Evolutionary conservation across 2,797 vertebrate genomes (phyloP).

Genomic region (Coluber constrictor): DNA sequence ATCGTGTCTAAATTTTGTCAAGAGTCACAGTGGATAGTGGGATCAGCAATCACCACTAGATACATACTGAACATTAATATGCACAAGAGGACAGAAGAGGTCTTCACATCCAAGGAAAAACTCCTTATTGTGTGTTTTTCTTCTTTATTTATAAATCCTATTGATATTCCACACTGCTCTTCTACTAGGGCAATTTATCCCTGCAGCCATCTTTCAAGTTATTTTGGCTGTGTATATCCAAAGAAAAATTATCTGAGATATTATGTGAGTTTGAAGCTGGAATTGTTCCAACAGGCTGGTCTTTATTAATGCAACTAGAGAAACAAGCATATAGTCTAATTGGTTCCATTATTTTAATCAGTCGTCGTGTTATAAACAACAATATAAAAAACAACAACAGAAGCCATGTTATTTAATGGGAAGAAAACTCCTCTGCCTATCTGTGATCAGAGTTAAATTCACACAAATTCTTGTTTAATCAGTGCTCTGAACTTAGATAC

Average conservation of each 20-base stretch:
- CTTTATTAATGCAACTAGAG: slow-evolving; percentile 11
- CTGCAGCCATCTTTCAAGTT: not conserved
- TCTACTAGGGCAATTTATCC: not conserved
- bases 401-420: not conserved
- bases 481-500: slow-evolving; percentile 27
- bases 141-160: not conserved
- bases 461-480: slow-evolving; percentile 36
- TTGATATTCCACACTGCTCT: not conserved
- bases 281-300: not conserved
- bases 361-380: not conserved
- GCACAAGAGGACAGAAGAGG: not conserved
- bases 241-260: not conserved
- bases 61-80: not conserved
- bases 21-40: not conserved
- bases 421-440: not conserved
- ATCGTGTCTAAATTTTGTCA: not conserved
- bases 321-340: not conserved
- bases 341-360: not conserved
- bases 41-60: not conserved
- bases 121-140: not conserved
- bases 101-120: not conserved
- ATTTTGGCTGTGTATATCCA: not conserved
- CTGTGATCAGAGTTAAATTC: not conserved
- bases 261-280: not conserved
- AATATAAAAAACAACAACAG: not conserved